Evolutionary conservation across 2,888 invertebrate genomes (phyloP), one percentile per base, ranked within the genome.

Genomic region (Pyrrhopygopsis socrates): DNA sequence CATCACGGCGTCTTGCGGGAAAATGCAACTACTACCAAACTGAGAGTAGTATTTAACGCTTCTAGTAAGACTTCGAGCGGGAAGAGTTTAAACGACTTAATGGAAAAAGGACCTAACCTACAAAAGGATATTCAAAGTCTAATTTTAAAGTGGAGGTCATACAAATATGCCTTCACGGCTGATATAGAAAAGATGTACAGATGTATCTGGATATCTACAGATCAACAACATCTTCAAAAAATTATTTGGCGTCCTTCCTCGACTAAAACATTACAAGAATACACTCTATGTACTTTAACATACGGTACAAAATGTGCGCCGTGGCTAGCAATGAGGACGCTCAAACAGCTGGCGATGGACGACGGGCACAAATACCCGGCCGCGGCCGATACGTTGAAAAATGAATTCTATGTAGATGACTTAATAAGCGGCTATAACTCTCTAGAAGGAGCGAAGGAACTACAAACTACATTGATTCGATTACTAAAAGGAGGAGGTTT

Each of bases 11-110:
- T 88, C 5, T 27, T 86, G 15, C 74, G 83, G 34, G 68, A 82
- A 50, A 73, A 86, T 8, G 87, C 90, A 38, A 81, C 54, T 11
- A 91, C 91, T 0, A 85, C 89, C 15, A 87, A 85, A 41, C 71
- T 84, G 54, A 83, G 89, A 65, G 86, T 84, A 22, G 90, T 88
- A 1, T 88, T 90, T 41, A 90, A 90, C 34, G 87, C 84, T 3
- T 87, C 91, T 1, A 75, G 75, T n/a, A 84, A 81, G 68, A 88
- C 87, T 11, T 38, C 76, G 2, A 77, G 15, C 13, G 81, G 76
- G n/a, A 27, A 63, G n/a, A 73, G 58, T 30, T 67, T 86, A 20
- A 86, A 86, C 29, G 79, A 82, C 67, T 60, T 77, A 27, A 77
- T 83, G 82, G 60, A 77, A 50, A 58, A 27, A 9, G 82, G 82